Base-by-base conservation (phyloP, 1,140 invertebrate genomes). In the Eriosoma lanigerum region DNA sequence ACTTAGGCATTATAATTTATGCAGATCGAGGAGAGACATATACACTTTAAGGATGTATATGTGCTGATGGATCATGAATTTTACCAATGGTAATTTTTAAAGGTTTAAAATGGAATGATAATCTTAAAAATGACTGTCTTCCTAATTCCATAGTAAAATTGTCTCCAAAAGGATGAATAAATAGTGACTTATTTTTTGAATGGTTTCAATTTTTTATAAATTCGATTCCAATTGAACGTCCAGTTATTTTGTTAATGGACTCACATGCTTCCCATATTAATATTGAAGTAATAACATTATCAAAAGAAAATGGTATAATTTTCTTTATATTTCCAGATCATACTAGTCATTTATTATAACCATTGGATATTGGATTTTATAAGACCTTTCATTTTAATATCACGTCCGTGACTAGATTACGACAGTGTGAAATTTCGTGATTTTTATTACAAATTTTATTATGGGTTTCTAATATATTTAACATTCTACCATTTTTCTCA, bases 281-380 rank as follows among this genome's bases (percentile, higher is more conserved):
- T n/a, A 21, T 64, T 3, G 68, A 58, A 26, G 81, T 58, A 6
- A 48, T 81, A 21, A 17, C 73, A 29, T 19, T 60, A 24, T n/a
- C 38, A 17, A 19, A 26, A 60, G 3, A 75, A 48, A 72, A 81
- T 50, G 1, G 58, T 17, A 72, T 81, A 24, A 44, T 21, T 29
- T 56, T 72, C 3, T 32, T 81, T 19, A 68, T 44, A 13, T 56
- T 81, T 50, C 81, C 81, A 44, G 48, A 52, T 3, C 81, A 81
- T 50, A 81, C 68, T 4, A 52, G 38, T 29, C 48, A 60, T 60
- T n/a, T 56, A 26, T 24, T 81, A 52, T 70, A 81, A 46, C 70
- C 81, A 24, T 21, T 81, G 17, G 54, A 81, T 83, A 84, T 86
- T 1, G 75, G 83, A 0, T 83, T 85, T 29, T 87, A 87, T 83